Evolutionary conservation across 2,888 invertebrate species (phyloP).

Genomic region (Phyto melanocephala): DNA sequence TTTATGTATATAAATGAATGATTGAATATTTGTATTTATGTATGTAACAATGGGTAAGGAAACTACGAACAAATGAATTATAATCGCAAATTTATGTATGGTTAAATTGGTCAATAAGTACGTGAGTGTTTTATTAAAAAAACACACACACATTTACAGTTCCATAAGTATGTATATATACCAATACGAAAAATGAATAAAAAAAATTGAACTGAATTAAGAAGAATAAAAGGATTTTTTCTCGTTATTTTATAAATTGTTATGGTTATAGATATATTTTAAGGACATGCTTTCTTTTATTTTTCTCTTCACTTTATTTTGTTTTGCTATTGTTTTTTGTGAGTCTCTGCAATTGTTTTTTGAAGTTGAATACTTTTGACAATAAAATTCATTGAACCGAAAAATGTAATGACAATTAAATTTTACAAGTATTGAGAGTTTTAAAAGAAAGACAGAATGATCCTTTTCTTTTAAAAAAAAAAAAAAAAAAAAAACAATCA

Average conservation of each 20-base stretch:
- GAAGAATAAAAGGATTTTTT: slow-evolving; percentile 16
- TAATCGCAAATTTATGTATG: slow-evolving; percentile 49
- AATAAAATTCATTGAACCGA: slow-evolving; percentile 61
- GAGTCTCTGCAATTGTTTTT: slow-evolving; percentile 3
- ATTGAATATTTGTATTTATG: not conserved
- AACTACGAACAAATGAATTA: slow-evolving; percentile 17
- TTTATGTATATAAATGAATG: not conserved
- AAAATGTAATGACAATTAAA: slow-evolving; percentile 61
- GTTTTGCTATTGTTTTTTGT: not conserved
- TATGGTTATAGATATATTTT: slow-evolving; percentile 41
- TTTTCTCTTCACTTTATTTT: not conserved
- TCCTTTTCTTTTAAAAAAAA: not conserved
- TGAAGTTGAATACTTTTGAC: slow-evolving; percentile 47
- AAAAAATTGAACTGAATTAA: not conserved
- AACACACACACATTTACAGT: not conserved
- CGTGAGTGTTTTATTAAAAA: slow-evolving; percentile 22
- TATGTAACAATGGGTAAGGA: not conserved
- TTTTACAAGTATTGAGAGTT: slow-evolving; percentile 27
- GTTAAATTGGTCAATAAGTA: slow-evolving; percentile 42
- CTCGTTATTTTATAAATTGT: slow-evolving; percentile 27
- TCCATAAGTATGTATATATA: not conserved
- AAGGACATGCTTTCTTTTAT: slow-evolving; percentile 3
- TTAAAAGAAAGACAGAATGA: not conserved
- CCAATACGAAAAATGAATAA: not conserved
- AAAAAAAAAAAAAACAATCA: not conserved